Evolutionary conservation across 2,797 vertebrate genomes (phyloP).

Genomic region (Falco columbarius): DNA sequence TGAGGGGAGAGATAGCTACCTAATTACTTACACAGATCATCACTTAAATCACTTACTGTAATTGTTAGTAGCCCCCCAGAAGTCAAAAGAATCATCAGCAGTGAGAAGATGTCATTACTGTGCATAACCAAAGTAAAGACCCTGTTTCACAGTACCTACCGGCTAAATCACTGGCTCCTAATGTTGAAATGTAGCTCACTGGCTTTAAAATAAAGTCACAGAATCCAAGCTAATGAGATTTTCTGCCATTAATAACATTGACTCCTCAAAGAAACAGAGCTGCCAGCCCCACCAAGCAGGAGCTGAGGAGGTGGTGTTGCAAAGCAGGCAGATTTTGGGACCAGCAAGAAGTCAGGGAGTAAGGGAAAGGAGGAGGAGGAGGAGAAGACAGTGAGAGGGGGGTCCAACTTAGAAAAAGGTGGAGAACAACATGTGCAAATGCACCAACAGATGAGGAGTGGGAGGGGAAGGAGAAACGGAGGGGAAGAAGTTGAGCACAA

Average conservation of each 20-base stretch:
- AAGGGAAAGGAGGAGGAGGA: constrained; percentile 1
- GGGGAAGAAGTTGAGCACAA: background rate
- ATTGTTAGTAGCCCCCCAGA: background rate
- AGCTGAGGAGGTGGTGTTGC: constrained; percentile 47
- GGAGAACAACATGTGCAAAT: constrained; percentile 7
- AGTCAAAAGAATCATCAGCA: background rate
- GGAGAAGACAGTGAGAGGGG: background rate
- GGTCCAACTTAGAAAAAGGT: background rate
- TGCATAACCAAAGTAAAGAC: background rate
- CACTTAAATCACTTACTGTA: background rate
- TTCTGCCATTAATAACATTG: background rate
- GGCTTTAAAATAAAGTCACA: background rate
- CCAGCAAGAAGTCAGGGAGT: background rate
- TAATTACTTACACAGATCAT: background rate
- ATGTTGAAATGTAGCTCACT: background rate
- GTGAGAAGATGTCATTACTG: background rate
- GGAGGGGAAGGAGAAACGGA: constrained; percentile 7
- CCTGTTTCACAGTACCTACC: background rate
- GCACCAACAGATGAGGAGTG: constrained; percentile 48
- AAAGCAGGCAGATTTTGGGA: constrained; percentile 18
- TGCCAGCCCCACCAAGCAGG: background rate
- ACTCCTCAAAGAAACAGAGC: background rate
- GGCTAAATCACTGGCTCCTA: background rate
- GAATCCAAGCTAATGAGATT: background rate
- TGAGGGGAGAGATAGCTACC: background rate